Percentiles rank a stretch among this genome's conserved stretches.
Evolutionary conservation across 35 echinoderm and acorn worm species (phyloP).

Genomic region (Apostichopus californicus): DNA sequence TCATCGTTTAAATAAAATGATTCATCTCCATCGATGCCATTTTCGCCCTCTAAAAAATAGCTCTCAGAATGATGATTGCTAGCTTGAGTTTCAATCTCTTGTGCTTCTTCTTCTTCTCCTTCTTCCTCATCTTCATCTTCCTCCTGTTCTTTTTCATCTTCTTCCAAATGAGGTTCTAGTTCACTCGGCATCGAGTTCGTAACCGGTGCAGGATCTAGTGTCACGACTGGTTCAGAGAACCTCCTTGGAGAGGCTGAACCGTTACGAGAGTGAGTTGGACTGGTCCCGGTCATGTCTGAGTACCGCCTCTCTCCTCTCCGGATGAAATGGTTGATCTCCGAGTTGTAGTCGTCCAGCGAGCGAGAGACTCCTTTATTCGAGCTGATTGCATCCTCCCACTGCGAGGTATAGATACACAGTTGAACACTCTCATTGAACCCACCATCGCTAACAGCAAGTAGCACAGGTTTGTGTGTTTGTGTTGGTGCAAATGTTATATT

Average conservation of each 20-base stretch:
- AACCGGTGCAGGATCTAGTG: background rate
- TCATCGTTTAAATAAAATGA: background rate
- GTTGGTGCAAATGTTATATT: background rate
- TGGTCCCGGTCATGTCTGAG: background rate
- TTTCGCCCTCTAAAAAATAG: background rate
- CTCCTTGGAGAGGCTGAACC: background rate
- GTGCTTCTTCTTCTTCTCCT: background rate
- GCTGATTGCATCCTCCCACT: constrained; percentile 26
- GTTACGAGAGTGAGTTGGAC: constrained; percentile 4
- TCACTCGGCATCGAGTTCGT: background rate
- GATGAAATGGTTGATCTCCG: constrained; percentile 8
- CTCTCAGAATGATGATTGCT: too few species aligned
- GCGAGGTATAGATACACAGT: background rate
- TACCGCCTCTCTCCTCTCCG: background rate
- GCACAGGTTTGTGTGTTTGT: background rate
- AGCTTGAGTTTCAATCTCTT: too few species aligned
- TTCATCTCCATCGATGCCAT: background rate
- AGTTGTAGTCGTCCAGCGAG: constrained; percentile 3
- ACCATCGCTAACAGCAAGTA: constrained; percentile 1
- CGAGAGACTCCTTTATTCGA: background rate
- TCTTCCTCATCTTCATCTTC: background rate
- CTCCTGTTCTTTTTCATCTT: background rate
- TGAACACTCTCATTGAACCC: background rate
- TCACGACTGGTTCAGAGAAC: background rate
- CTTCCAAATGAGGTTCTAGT: background rate